Percentiles rank a stretch among this genome's conserved stretches.
These are phyloP conservation scores for Pseudomyrmex pallidus DNA, from an alignment of 1,140 invertebrate species.

Conservation along the genomic window DNA sequence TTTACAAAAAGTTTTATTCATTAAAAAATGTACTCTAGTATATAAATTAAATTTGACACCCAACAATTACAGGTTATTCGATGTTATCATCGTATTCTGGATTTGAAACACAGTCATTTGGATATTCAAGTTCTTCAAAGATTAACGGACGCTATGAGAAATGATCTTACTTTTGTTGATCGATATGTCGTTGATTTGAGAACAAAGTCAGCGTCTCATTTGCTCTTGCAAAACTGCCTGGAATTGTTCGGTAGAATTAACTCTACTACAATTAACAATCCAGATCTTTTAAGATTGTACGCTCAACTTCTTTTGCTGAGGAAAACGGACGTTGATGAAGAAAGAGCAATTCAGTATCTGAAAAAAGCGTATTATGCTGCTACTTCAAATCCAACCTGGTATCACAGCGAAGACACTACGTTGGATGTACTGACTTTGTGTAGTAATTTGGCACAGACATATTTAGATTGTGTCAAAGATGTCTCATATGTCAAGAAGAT, in stretches of 20 bases:
- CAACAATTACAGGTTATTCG: slow-evolving; percentile 87
- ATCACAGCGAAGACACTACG: slow-evolving; percentile 84
- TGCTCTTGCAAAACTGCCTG: slow-evolving; percentile 88
- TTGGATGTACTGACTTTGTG: slow-evolving; percentile 85
- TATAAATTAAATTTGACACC: slow-evolving; percentile 19
- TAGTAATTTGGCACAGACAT: slow-evolving; percentile 81
- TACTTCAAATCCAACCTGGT: slow-evolving; percentile 88
- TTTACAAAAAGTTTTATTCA: too few relatives aligned
- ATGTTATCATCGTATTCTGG: slow-evolving; percentile 93
- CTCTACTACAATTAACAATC: slow-evolving; percentile 88
- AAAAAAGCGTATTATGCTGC: slow-evolving; percentile 87
- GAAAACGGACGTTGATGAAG: slow-evolving; percentile 79
- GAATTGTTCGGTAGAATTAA: slow-evolving; percentile 94
- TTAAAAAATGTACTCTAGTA: too few relatives aligned
- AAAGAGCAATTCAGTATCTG: slow-evolving; percentile 87
- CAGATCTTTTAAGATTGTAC: slow-evolving; percentile 92
- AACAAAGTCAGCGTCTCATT: slow-evolving; percentile 84
- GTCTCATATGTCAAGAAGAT: slow-evolving; percentile 79
- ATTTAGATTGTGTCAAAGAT: slow-evolving; percentile 77
- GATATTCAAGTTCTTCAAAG: slow-evolving; percentile 92
- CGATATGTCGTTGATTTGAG: slow-evolving; percentile 87
- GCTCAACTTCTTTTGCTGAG: slow-evolving; percentile 88
- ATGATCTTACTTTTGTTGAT: slow-evolving; percentile 87
- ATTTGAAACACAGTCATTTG: slow-evolving; percentile 92
- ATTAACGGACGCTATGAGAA: slow-evolving; percentile 89